Evolutionary conservation across 2,113 vertebrate genomes (phyloP), one percentile per base, ranked within the genome.

Genomic region (Aviceda subcristata): DNA sequence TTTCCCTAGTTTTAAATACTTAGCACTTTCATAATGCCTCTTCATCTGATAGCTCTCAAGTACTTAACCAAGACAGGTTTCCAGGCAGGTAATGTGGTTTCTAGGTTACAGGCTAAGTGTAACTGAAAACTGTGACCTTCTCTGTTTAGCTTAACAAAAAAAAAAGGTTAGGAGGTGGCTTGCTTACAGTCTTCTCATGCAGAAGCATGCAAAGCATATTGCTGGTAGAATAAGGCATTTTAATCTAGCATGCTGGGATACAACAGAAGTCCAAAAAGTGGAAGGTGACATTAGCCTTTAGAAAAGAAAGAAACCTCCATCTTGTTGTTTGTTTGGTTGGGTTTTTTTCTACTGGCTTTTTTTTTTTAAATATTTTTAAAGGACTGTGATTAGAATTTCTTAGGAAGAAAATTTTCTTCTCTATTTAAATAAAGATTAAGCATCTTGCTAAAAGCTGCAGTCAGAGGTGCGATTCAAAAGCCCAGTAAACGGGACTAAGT

Each of bases 91-190:
- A 92, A 95, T 95, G 89, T 94, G 89, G 95, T 97, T 97, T 97
- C 97, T 96, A 97, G 91, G 96, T 96, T 96, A 95, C 97, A 96
- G 95, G 91, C 87, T 91, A 96, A 95, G 81, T 88, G 87, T 95
- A 91, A 91, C 83, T 94, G 88, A 94, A 97, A 96, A 94, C 77
- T 84, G 91, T 95, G 87, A 94, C 95, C 96, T 95, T 95, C 76
- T 95, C 63, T 96, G 87, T 95, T 95, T 91, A 95, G 66, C 57
- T 94, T 96, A 85, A 86, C 34, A 76, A 63, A 88, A 88, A 82
- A 56, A 83, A 39, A 50, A 45, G 56, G 80, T 95, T 85, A 76
- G 50, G 66, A 91, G 73, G 77, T 91, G 74, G 71, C 57, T 95
- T 95, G 77, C 87, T 96, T 91, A 68, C 75, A 84, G 72, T 81